A percentile compares a stretch with the other conserved stretches of the same genome.
Evolutionary conservation across 2,888 invertebrate genomes (phyloP).

Genomic region (Dryococelus australis): DNA sequence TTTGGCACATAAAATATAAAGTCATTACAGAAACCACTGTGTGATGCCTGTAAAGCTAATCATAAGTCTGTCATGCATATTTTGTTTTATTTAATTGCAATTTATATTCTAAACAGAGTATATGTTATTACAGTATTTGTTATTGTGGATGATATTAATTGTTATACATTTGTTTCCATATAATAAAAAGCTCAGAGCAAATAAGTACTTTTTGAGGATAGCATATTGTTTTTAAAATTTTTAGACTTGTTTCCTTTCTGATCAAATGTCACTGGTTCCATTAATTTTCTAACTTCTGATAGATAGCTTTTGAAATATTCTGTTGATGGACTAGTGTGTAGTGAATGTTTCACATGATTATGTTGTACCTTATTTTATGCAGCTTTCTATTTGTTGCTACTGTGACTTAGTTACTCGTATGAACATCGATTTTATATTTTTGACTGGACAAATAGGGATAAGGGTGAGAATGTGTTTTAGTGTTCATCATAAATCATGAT

Average conservation of each 20-base stretch:
- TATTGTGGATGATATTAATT: too few species aligned
- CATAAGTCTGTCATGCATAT: too few species aligned
- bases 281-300: background rate
- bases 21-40: too few species aligned
- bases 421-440: constrained; percentile 11
- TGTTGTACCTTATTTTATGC: background rate
- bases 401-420: constrained; percentile 7
- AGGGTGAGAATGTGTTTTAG: background rate
- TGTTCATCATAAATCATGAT: background rate
- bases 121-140: too few species aligned
- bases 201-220: background rate
- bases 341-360: background rate
- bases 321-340: background rate
- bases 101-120: too few species aligned
- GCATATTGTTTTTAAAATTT: background rate
- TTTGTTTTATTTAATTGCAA: too few species aligned
- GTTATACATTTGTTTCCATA: too few species aligned
- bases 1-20: too few species aligned
- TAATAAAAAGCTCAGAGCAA: too few species aligned
- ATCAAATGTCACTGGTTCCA: too few species aligned
- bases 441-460: background rate
- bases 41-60: too few species aligned
- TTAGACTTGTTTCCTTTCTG: too few species aligned
- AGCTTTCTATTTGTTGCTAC: background rate
- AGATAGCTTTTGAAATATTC: background rate